A percentile compares a stretch with the other conserved stretches of the same genome.
Conservation (phyloP, 2,113 vertebrate species). For the Zosterops borbonicus region DNA sequence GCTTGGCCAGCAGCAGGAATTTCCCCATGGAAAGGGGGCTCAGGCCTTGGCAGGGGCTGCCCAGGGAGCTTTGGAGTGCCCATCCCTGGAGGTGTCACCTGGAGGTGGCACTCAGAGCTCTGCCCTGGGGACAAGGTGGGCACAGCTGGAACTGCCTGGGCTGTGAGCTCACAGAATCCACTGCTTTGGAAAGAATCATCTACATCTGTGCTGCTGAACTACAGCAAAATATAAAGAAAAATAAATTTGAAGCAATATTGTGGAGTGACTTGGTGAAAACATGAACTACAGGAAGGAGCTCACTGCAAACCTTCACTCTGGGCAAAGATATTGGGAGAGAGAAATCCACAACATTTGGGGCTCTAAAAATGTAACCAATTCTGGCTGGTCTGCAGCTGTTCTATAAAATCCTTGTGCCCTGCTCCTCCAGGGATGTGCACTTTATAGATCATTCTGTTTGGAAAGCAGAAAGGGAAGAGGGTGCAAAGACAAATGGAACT, state of each 20-base stretch:
- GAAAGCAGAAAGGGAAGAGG: not conserved
- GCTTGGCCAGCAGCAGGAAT: accelerated
- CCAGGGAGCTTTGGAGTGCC: not conserved
- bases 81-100: not conserved
- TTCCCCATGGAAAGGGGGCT: not conserved
- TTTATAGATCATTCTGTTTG: not conserved
- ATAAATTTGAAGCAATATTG: accelerated
- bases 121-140: not conserved
- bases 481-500: not conserved
- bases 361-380: not conserved
- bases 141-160: accelerated
- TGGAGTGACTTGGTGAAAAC: not conserved
- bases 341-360: not conserved
- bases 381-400: not conserved
- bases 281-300: not conserved
- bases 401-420: not conserved
- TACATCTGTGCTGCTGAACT: not conserved
- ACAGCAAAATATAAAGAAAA: not conserved
- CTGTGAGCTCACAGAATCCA: not conserved
- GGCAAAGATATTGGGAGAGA: not conserved
- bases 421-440: not conserved
- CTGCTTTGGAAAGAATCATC: not conserved
- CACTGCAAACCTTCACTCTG: not conserved
- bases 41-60: not conserved
- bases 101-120: not conserved